Base-by-base conservation (phyloP, 2,113 vertebrate genomes). In the Clarias macrocephalus region DNA sequence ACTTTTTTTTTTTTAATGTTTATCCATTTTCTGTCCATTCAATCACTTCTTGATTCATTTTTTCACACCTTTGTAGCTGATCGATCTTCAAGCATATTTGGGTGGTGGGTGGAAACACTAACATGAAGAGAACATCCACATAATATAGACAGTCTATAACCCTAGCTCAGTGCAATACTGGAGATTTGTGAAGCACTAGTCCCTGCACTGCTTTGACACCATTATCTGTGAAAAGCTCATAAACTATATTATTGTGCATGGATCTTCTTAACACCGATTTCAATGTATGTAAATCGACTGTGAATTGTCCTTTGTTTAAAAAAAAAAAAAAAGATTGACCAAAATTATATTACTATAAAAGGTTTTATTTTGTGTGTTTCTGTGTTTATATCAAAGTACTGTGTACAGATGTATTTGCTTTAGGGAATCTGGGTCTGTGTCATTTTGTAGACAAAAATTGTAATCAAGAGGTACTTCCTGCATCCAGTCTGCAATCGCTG, bases 401-500 rank as follows among this genome's bases (percentile, higher is more conserved):
- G 91, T 95, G 91, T 99, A 98, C n/a, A 98, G 94, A 92, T 97
- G 97, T 91, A 99, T 97, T 93, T 98, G 95, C 91, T 94, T 91
- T 0, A 98, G 94, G 0, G 95, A 93, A 81, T 97, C 96, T 65
- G 91, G 92, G 92, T 97, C 97, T 28, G 88, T 76, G 81, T 97
- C 96, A 88, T 92, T 92, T 88, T 95, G 95, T 91, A 95, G 66
- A 89, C 89, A 96, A 2, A 94, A 90, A n/a, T 94, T 90, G 54
- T 95, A 95, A 92, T 95, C 93, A 28, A 98, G 86, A 59, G 95
- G 95, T 59, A 98, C 23, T 87, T 98, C 96, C 94, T 97, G 95
- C 1, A 97, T 94, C 97, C 97, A 99, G 0, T 93, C 75, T 87
- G 90, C 91, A 11, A 96, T 91, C 52, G 93, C 92, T 92, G 96